Conservation (phyloP, 2,113 vertebrate genomes). For the Podarcis muralis region DNA sequence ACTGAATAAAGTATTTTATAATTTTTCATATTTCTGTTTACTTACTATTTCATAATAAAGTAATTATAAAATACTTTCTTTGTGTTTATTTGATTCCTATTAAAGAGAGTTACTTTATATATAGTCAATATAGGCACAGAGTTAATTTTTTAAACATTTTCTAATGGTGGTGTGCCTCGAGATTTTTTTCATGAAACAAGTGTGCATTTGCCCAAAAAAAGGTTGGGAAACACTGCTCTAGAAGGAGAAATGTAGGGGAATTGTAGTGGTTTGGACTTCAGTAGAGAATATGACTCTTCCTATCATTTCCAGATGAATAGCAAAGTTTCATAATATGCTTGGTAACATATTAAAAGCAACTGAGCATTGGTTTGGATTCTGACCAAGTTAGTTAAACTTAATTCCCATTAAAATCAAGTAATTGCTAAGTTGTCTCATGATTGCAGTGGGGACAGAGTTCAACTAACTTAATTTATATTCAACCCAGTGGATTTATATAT, state of each 20-base stretch:
- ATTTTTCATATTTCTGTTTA: no score
- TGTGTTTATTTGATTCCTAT: no score
- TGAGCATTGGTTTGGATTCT: background rate
- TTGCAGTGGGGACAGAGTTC: background rate
- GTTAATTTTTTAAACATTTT: no score
- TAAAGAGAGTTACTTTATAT: no score
- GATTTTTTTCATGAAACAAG: no score
- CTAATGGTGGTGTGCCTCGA: no score
- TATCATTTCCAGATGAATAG: background rate
- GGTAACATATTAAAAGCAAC: background rate
- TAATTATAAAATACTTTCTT: no score
- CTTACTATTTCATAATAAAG: no score
- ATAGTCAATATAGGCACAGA: no score
- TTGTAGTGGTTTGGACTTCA: background rate
- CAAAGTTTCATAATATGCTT: background rate
- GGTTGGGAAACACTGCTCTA: no score
- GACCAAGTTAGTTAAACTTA: background rate
- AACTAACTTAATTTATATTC: background rate
- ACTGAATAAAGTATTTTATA: no score
- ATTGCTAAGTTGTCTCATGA: background rate
- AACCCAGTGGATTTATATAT: background rate
- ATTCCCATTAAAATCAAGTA: background rate
- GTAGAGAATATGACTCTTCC: background rate
- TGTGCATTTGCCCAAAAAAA: no score
- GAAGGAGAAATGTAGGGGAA: background rate